Evolutionary conservation across 2,797 vertebrate genomes (phyloP).

Genomic region (Anomalospiza imberbis): DNA sequence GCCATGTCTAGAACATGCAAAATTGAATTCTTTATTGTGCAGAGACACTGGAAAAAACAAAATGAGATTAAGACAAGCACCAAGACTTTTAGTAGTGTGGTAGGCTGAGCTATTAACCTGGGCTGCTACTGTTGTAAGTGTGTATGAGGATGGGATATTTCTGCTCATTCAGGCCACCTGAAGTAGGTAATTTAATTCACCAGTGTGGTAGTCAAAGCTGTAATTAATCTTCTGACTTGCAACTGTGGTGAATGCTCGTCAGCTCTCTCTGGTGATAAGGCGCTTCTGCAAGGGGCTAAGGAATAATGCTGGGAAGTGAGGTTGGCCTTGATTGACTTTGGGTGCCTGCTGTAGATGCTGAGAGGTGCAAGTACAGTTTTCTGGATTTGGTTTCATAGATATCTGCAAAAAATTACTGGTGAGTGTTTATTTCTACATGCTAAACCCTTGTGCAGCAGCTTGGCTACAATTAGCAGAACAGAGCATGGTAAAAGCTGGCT

Average conservation of each 20-base stretch:
- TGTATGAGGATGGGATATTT: not conserved
- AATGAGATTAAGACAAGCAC: not conserved
- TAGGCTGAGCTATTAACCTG: not conserved
- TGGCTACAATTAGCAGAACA: not conserved
- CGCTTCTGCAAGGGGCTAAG: not conserved
- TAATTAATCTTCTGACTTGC: not conserved
- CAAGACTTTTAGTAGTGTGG: not conserved
- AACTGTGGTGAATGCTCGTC: not conserved
- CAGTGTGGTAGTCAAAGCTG: not conserved
- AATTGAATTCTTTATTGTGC: not conserved
- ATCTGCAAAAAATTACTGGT: not conserved
- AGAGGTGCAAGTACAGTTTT: not conserved
- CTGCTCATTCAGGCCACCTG: not conserved
- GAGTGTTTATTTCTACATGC: not conserved
- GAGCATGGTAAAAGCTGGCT: not conserved
- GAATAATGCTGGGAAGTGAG: not conserved
- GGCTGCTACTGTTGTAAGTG: not conserved
- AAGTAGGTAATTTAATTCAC: not conserved
- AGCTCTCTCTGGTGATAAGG: not conserved
- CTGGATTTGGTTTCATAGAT: not conserved
- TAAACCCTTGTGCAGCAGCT: not conserved
- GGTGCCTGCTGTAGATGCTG: not conserved
- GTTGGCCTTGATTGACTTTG: fast-evolving
- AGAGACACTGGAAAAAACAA: not conserved
- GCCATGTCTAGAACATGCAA: not conserved